Base-by-base conservation (phyloP, 1,140 invertebrate genomes). In the Muscidifurax raptorellus region DNA sequence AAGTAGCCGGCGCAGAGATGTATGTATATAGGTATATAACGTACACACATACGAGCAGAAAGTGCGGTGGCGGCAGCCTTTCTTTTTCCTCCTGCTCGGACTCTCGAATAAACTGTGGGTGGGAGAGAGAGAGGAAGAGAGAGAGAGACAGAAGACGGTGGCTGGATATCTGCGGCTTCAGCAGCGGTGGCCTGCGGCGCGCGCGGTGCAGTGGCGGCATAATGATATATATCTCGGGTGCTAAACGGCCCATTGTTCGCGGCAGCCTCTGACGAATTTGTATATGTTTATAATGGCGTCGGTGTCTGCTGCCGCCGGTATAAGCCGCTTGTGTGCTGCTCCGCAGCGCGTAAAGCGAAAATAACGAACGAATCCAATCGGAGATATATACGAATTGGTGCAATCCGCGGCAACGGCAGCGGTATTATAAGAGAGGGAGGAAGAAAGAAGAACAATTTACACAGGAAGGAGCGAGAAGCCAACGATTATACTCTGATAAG, bases 221-320 rank as follows among this genome's bases (percentile, higher is more conserved):
- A 90, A 92, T 92, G 91, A 93, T 92, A 91, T 92, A 92, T 92
- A 92, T 92, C 90, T 92, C 84, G 88, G 88, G 88, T 88, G 91
- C 91, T 92, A 93, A 93, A 93, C 90, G 92, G 91, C 91, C 91
- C 90, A 92, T 93, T 93, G 92, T 93, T 93, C 88, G 87, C 88
- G 83, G 89, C 90, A 89, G 89, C 90, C 87, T 88, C 91, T 93
- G 92, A 93, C 92, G 92, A 92, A 93, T 93, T 93, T 93, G 92
- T 93, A 92, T 91, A 92, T 91, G 92, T 93, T 93, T 92, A 93
- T 92, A 93, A 92, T 91, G 89, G 90, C 90, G 87, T 88, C 89
- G 89, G 87, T 86, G 86, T 81, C 86, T 86, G 85, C 71, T 83
- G 83, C 28, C 27, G 47, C 86, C 84, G 82, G 78, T 82, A 80